Evolutionary conservation across 2,113 vertebrate genomes (phyloP), one percentile per base, ranked within the genome.

Genomic region (Syrrhaptes paradoxus): DNA sequence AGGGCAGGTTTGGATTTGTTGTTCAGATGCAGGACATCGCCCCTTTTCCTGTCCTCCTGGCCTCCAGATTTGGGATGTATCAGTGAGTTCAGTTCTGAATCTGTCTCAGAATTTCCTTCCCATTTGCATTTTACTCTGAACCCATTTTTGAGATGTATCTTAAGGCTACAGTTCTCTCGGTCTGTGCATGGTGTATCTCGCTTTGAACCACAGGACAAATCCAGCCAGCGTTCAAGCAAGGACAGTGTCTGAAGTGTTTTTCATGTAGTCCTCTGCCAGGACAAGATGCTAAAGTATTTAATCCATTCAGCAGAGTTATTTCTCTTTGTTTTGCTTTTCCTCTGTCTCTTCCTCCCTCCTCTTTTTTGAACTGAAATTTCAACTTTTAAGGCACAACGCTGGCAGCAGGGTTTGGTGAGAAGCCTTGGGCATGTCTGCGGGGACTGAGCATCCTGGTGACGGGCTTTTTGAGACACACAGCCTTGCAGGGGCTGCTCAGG

Each of bases 131-230:
- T 86, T 58, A 10, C 52, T 63, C 61, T 78, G 48, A 67, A 34
- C 18, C 1, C 0, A 0, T 4, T 75, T 66, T 49, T 75, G 52
- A 55, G 67, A 17, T 65, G 38, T 38, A 1, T 51, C 2, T 18
- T 62, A 48, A 48, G 58, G 14, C 5, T 26, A 0, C 51, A 29
- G 26, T 76, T 19, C 32, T 75, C 19, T 10, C 6, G 32, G 45
- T 24, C 58, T 84, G 31, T 32, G 62, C 6, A 26, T 16, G 17
- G 13, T 13, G 9, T 49, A 3, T 63, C 59, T 82, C 8, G 2
- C 29, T 58, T 62, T 57, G 70, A 82, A 52, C 45, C 9, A 6
- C 6, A 63, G 61, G 34, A 43, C 21, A 58, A 46, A 59, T 43
- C 52, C 41, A 70, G 46, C 29, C 34, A 46, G 15, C 28, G 11